Percentiles rank a stretch among this genome's conserved stretches.
phyloP scores from a whole-genome alignment of 1,140 invertebrate species.

The Chymomyza costata region DNA sequence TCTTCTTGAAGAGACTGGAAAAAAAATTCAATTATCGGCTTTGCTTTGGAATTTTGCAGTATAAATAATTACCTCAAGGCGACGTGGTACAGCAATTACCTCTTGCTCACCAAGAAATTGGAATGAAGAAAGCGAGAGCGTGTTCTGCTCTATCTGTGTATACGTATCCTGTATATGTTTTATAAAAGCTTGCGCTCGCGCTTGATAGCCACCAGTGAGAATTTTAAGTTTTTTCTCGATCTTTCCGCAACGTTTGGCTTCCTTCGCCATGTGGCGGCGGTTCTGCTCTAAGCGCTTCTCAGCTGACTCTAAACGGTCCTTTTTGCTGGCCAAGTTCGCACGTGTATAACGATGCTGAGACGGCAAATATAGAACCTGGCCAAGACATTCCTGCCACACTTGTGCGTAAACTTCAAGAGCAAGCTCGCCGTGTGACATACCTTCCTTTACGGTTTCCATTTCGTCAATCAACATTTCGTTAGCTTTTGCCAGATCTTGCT shows the following conservation, averaged over 20 bases:
- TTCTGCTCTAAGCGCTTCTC: conserved; percentile 96
- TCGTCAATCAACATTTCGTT: conserved; percentile 84
- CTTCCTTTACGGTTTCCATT: conserved; percentile 92
- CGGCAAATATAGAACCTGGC: conserved; percentile 90
- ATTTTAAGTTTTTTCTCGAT: conserved; percentile 98
- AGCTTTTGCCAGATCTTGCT: conserved; percentile 84
- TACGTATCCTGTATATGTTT: conserved; percentile 93
- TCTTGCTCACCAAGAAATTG: conserved; percentile 93
- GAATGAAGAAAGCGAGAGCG: conserved; percentile 94
- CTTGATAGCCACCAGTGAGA: conserved; percentile 92
- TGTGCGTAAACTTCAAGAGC: conserved; percentile 93
- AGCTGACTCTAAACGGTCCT: conserved; percentile 94
- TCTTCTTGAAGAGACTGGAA: conserved; percentile 91
- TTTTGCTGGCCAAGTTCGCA: conserved; percentile 95
- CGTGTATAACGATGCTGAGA: conserved; percentile 93
- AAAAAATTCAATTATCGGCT: conserved; percentile 18
- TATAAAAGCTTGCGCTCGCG: conserved; percentile 88
- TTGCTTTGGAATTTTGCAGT: not conserved
- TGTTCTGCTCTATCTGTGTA: conserved; percentile 92
- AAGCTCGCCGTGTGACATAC: conserved; percentile 96
- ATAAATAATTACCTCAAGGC: conserved; percentile 82
- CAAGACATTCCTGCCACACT: conserved; percentile 98
- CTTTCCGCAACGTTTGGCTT: conserved; percentile 97
- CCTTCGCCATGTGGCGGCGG: conserved; percentile 93
- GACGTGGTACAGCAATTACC: conserved; percentile 90